phyloP scores from a whole-genome alignment of 2,888 invertebrate genomes.

The Metopia argyrocephala region DNA sequence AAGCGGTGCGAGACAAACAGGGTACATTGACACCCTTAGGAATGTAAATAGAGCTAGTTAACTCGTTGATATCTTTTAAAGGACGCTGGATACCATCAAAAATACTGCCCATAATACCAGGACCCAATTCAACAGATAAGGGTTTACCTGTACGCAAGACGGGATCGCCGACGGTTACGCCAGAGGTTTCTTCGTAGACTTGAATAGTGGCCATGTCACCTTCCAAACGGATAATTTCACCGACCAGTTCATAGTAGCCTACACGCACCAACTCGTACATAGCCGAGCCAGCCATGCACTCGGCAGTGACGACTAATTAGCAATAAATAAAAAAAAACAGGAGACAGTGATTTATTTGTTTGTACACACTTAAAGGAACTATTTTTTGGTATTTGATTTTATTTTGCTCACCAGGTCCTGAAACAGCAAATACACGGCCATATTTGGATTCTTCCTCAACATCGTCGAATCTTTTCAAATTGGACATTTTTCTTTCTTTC shows the following conservation, averaged over 20 bases:
- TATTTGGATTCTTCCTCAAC: slow-evolving; percentile 92
- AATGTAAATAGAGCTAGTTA: slow-evolving; percentile 98
- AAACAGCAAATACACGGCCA: slow-evolving; percentile 98
- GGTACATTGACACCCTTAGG: slow-evolving; percentile 99
- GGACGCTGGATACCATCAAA: slow-evolving; percentile 99
- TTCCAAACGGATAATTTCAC: slow-evolving; percentile 99
- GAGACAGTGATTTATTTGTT: background rate
- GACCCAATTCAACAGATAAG: slow-evolving; percentile 98
- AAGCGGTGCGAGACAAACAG: slow-evolving; percentile 86
- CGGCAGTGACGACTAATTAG: slow-evolving; percentile 96
- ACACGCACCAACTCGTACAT: slow-evolving; percentile 99
- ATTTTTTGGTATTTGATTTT: background rate
- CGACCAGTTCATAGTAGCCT: slow-evolving; percentile 98
- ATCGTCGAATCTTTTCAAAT: slow-evolving; percentile 86
- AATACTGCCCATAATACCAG: slow-evolving; percentile 99
- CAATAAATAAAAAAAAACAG: slow-evolving; percentile 60
- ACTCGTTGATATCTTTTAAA: slow-evolving; percentile 95
- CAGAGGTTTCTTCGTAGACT: slow-evolving; percentile 97
- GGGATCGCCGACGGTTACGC: slow-evolving; percentile 99
- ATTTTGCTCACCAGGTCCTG: slow-evolving; percentile 91
- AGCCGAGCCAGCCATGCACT: slow-evolving; percentile 99
- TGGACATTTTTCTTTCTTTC: slow-evolving; percentile 80
- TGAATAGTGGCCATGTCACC: slow-evolving; percentile 99
- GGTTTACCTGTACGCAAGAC: slow-evolving; percentile 99
- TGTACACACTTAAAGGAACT: background rate